Percentiles rank a stretch among this genome's conserved stretches.
Conservation (phyloP, 2,888 invertebrate genomes). For the Maniola hyperantus region DNA sequence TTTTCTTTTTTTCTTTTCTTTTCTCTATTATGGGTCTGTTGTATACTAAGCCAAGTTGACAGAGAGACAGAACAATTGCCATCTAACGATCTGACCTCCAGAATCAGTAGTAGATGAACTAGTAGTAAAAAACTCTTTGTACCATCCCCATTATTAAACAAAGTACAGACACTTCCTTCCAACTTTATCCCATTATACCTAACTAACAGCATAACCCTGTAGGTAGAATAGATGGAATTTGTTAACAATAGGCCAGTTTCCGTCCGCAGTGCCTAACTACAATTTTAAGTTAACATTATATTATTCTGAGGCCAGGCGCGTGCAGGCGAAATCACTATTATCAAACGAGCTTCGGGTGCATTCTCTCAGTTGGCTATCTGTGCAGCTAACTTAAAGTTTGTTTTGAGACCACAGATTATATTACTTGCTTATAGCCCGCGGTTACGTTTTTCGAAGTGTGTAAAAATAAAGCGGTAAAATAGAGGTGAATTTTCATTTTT, state of each 20-base stretch:
- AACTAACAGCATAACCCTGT: constrained; percentile 3
- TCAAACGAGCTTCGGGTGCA: constrained; percentile 56
- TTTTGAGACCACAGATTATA: constrained; percentile 36
- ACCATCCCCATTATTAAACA: too few relatives aligned
- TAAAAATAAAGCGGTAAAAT: background rate
- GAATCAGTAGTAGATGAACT: too few relatives aligned
- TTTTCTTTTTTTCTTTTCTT: too few relatives aligned
- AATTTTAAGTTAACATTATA: constrained; percentile 36
- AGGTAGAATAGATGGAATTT: constrained; percentile 18
- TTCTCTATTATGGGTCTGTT: too few relatives aligned
- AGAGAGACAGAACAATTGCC: too few relatives aligned
- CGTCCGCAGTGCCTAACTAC: constrained; percentile 18
- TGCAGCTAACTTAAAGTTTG: constrained; percentile 38
- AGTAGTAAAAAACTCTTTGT: too few relatives aligned
- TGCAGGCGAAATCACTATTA: constrained; percentile 65
- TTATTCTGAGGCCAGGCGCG: constrained; percentile 39
- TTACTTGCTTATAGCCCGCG: constrained; percentile 18
- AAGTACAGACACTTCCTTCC: background rate
- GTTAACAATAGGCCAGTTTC: constrained; percentile 30
- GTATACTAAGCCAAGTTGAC: too few relatives aligned
- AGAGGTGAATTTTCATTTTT: background rate
- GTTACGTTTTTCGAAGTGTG: constrained; percentile 13
- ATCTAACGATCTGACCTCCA: too few relatives aligned
- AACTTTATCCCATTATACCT: background rate
- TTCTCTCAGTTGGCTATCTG: constrained; percentile 35